Percentiles rank a stretch among this genome's conserved stretches.
Conservation (phyloP, 2,888 invertebrate genomes). For the Catonia carolina region DNA sequence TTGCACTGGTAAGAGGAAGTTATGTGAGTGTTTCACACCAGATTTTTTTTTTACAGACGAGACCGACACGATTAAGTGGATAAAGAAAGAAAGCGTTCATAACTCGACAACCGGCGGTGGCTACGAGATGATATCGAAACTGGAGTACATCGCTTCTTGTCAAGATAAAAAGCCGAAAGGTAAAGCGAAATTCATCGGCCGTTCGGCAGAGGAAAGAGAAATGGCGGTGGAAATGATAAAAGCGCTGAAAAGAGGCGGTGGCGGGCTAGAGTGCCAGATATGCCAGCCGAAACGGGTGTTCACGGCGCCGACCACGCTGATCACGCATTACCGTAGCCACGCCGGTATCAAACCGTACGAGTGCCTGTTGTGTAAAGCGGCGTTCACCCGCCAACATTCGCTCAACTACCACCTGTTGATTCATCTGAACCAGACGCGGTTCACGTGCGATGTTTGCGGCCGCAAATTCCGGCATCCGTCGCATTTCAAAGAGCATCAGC, state of each 20-base stretch:
- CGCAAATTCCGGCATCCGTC: constrained; percentile 54
- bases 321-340: constrained; percentile 54
- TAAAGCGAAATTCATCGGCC: constrained; percentile 46
- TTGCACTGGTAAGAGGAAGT: no score
- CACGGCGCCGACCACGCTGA: constrained; percentile 52
- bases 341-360: constrained; percentile 55
- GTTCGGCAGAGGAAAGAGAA: constrained; percentile 45
- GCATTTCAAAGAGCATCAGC: constrained; percentile 51
- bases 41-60: no score
- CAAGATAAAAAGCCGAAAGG: constrained; percentile 43
- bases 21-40: no score
- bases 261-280: constrained; percentile 48
- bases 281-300: constrained; percentile 50
- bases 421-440: constrained; percentile 52
- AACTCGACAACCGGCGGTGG: no score
- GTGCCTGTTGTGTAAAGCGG: constrained; percentile 50
- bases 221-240: constrained; percentile 48
- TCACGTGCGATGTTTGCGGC: constrained; percentile 52
- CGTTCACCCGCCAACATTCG: constrained; percentile 53
- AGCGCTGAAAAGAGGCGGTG: constrained; percentile 41
- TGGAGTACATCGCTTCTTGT: no score
- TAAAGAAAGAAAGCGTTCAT: no score
- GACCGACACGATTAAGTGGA: no score
- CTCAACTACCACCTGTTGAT: constrained; percentile 56
- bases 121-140: no score